Base-by-base conservation (phyloP, 2,797 vertebrate genomes). In the Bradypodion pumilum region DNA sequence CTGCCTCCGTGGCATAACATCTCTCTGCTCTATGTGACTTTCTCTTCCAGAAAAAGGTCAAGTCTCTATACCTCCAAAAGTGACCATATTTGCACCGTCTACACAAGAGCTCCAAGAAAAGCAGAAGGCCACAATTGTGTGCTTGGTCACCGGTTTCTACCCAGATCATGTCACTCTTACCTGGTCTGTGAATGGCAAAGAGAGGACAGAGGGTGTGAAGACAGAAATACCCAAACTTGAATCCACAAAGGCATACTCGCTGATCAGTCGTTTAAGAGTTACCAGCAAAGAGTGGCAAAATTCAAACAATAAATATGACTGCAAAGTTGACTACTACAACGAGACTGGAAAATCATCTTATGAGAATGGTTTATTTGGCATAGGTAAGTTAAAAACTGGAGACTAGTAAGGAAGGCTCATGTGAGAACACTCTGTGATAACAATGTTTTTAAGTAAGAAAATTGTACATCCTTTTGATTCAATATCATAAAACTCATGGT, bases 131-230 rank as follows among this genome's bases (percentile, higher is more conserved):
- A 96, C 95, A 0, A 72, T 97, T 40, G 95, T 97, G 9, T 97
- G 96, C 75, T 91, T 97, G 85, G 96, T 94, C 79, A 95, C 90
- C 2, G 87, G 76, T 85, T 97, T 96, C 91, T 96, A 87, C 70
- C 96, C 96, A 1, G 94, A 97, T 90, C 92, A 95, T 7, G 79
- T 96, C 83, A 90, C 80, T 37, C 83, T 97, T 70, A 23, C 23
- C 68, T 96, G 96, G 96, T 89, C 25, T 75, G 89, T 96, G 88
- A 95, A 96, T 0, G 90, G 80, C 0, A 78, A 75, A 76, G 0
- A 73, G 29, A 91, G 84, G 49, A 78, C 21, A 0, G 83, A 68
- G 0, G 95, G 94, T 4, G 93, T 95, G 84, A 94, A 93, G 32
- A 96, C 91, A 0, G 95, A 95, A 19, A 92, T 95, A 42, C 73